phyloP scores from a whole-genome alignment of 1,140 invertebrate genomes.

The Nylanderia fulva region DNA sequence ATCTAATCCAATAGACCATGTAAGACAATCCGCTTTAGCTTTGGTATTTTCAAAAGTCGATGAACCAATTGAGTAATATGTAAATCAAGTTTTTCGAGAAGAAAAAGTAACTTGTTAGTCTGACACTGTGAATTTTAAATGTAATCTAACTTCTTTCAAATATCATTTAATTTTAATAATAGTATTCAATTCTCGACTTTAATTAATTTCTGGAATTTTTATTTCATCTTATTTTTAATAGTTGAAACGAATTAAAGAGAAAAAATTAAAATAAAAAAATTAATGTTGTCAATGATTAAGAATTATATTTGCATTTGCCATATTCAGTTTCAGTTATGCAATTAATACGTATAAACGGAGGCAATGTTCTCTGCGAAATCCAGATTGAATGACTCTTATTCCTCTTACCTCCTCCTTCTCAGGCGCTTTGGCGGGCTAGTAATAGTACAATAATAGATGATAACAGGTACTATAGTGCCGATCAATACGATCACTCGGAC shows the following conservation, averaged over 20 bases:
- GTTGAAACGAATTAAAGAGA: not conserved
- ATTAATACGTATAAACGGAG: not conserved
- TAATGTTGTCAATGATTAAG: not conserved
- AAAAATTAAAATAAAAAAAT: not conserved
- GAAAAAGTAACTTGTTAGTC: not conserved
- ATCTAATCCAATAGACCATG: not conserved
- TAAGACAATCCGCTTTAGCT: not conserved
- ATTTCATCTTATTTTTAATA: not conserved
- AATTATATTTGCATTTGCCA: not conserved
- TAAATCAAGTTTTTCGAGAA: not conserved
- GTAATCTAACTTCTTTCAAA: not conserved
- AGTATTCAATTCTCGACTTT: not conserved
- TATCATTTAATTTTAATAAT: not conserved
- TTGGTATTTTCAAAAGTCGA: not conserved
- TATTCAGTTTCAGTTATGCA: not conserved
- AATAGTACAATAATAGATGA: slow-evolving; percentile 16
- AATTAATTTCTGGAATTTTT: not conserved
- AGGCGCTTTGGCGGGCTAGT: not conserved
- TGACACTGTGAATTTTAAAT: not conserved
- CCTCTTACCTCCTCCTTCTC: not conserved
- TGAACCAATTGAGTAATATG: not conserved
- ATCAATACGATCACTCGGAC: slow-evolving; percentile 38
- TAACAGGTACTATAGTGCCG: not conserved
- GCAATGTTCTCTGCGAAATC: not conserved
- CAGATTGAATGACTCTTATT: slow-evolving; percentile 9